Conservation (phyloP, 2,888 invertebrate genomes). For the Lampropteryx suffumata region DNA sequence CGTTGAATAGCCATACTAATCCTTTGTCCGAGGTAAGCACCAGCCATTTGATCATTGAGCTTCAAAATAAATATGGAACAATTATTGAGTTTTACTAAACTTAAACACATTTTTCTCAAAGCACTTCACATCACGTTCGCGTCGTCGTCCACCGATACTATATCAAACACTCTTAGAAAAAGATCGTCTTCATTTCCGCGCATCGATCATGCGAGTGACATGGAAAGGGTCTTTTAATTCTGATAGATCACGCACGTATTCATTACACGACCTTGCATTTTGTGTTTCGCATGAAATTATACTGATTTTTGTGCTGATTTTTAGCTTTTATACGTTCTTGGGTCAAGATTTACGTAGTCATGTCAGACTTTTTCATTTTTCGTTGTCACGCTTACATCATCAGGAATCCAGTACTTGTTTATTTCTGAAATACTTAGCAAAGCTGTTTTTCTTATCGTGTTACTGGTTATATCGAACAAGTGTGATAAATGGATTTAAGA, state of each 20-base stretch:
- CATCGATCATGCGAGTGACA: slow-evolving; percentile 78
- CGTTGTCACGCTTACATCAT: too few relatives aligned
- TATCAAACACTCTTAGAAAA: slow-evolving; percentile 72
- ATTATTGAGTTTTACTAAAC: too few relatives aligned
- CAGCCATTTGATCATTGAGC: too few relatives aligned
- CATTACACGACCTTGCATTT: slow-evolving; percentile 64
- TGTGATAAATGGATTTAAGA: too few relatives aligned
- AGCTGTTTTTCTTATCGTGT: too few relatives aligned
- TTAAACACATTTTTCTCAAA: slow-evolving; percentile 1
- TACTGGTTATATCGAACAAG: too few relatives aligned
- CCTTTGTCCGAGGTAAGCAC: too few relatives aligned
- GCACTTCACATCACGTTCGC: slow-evolving; percentile 24
- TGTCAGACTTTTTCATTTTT: neutral
- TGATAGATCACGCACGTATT: slow-evolving; percentile 78
- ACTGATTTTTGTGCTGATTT: slow-evolving; percentile 14
- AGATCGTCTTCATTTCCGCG: slow-evolving; percentile 80
- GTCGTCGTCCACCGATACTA: slow-evolving; percentile 54
- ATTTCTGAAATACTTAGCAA: too few relatives aligned
- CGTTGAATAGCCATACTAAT: too few relatives aligned
- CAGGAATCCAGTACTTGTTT: too few relatives aligned
- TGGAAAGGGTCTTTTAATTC: slow-evolving; percentile 77
- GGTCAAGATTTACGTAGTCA: neutral
- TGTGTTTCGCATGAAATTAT: slow-evolving; percentile 32
- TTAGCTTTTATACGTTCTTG: neutral
- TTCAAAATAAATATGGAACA: too few relatives aligned